phyloP scores from a whole-genome alignment of 2,888 invertebrate species.

The Drosophila mimica region DNA sequence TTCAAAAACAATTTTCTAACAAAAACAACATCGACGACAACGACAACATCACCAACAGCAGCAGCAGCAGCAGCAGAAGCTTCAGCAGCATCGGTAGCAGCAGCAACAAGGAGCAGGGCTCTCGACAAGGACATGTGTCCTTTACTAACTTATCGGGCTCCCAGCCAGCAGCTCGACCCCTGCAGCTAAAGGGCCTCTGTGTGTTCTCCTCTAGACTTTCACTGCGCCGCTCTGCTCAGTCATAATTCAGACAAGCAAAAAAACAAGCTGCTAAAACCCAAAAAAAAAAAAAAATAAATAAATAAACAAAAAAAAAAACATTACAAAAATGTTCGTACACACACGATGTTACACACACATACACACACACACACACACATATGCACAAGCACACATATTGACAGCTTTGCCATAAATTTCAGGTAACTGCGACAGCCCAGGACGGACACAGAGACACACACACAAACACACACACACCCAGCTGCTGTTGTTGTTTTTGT shows the following conservation, averaged over 20 bases:
- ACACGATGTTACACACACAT: conserved; percentile 2
- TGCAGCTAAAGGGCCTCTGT: conserved; percentile 15
- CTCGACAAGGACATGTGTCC: conserved; percentile 50
- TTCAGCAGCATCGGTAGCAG: conserved; percentile 33
- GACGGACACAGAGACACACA: conserved; percentile 21
- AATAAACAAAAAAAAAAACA: conserved; percentile 1
- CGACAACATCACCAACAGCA: conserved; percentile 26
- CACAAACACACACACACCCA: conserved; percentile 3
- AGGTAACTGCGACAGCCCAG: conserved; percentile 55
- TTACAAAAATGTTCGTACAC: conserved; percentile 26
- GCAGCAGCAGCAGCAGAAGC: conserved; percentile 24
- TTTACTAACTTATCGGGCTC: conserved; percentile 42
- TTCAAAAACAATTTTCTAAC: conserved; percentile 74
- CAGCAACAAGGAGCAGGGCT: conserved; percentile 29
- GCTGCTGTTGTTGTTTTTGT: conserved; percentile 1
- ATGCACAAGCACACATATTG: conserved; percentile 51
- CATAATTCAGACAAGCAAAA: conserved; percentile 64
- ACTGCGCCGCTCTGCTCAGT: conserved; percentile 25
- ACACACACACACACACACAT: conserved; percentile 1
- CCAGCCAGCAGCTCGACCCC: conserved; percentile 6
- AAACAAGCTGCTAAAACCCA: conserved; percentile 13
- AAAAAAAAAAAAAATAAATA: background rate
- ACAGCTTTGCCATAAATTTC: conserved; percentile 71
- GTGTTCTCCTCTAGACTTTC: conserved; percentile 21
- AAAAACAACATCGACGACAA: conserved; percentile 31